Evolutionary conservation across 2,888 invertebrate species (phyloP).

Genomic region (Torymus auratus): DNA sequence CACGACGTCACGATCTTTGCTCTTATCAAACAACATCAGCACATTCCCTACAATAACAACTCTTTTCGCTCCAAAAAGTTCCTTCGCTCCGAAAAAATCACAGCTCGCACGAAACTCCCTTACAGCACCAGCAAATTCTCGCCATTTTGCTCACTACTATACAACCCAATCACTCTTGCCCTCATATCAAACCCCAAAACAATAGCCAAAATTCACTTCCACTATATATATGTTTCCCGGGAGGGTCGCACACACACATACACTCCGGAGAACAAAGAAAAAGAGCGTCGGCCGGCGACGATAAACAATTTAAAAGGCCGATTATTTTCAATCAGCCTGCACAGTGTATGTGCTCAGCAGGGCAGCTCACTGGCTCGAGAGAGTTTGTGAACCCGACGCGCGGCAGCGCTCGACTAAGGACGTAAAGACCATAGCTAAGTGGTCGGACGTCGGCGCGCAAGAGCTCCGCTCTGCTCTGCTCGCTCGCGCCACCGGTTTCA

Average conservation of each 20-base stretch:
- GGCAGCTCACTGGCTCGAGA: slow-evolving; percentile 52
- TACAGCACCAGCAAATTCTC: too few species aligned
- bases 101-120: too few species aligned
- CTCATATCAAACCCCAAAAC: too few species aligned
- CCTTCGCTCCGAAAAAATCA: too few species aligned
- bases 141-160: too few species aligned
- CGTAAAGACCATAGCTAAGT: slow-evolving; percentile 63
- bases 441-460: slow-evolving; percentile 22
- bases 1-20: slow-evolving; percentile 5
- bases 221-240: too few species aligned
- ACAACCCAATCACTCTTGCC: too few species aligned
- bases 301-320: slow-evolving; percentile 41
- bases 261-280: background rate
- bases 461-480: too few species aligned
- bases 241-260: background rate
- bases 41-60: too few species aligned
- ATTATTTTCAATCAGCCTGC: slow-evolving; percentile 32
- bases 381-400: slow-evolving; percentile 51
- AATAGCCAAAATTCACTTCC: too few species aligned
- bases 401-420: slow-evolving; percentile 71
- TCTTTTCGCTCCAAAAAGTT: too few species aligned
- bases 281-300: slow-evolving; percentile 1
- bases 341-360: background rate
- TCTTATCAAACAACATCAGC: background rate
- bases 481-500: too few species aligned